Percentiles rank a stretch among this genome's conserved stretches.
Conservation (phyloP, 2,888 invertebrate species). For the Icerya purchasi region DNA sequence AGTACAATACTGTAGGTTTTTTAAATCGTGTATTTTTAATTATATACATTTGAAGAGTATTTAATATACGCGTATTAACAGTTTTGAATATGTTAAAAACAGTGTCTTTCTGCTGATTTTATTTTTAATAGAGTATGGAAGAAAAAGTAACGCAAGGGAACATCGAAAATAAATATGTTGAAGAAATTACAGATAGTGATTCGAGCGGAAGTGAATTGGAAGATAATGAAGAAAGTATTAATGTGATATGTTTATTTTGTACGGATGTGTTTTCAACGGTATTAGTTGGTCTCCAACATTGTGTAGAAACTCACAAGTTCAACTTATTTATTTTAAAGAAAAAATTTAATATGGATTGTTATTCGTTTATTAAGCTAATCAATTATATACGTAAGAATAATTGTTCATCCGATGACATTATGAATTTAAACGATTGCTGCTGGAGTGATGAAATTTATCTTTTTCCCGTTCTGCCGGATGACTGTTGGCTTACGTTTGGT, state of each 20-base stretch:
- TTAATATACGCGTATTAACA: too few relatives aligned
- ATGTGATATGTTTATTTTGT: slow-evolving; percentile 51
- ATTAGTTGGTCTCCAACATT: slow-evolving; percentile 42
- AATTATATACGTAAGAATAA: slow-evolving; percentile 49
- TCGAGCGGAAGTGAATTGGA: slow-evolving; percentile 25
- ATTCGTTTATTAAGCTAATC: slow-evolving; percentile 39
- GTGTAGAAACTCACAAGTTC: slow-evolving; percentile 40
- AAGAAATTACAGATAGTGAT: not conserved
- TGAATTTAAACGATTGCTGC: slow-evolving; percentile 29
- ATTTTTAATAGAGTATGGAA: too few relatives aligned
- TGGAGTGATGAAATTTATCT: slow-evolving; percentile 63
- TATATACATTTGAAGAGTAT: too few relatives aligned
- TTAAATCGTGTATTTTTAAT: too few relatives aligned
- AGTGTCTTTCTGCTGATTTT: too few relatives aligned
- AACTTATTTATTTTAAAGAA: slow-evolving; percentile 39
- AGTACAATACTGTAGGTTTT: too few relatives aligned
- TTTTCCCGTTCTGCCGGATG: slow-evolving; percentile 46
- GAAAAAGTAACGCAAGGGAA: too few relatives aligned
- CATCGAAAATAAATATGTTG: too few relatives aligned
- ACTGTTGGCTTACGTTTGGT: slow-evolving; percentile 68
- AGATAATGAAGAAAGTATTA: slow-evolving; percentile 28
- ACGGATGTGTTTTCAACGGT: slow-evolving; percentile 34
- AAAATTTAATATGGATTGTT: slow-evolving; percentile 56
- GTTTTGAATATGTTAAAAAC: too few relatives aligned
- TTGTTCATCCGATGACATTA: slow-evolving; percentile 34